These are phyloP conservation scores for Colletes gigas DNA, from an alignment of 1,140 invertebrate genomes.

Conservation along the genomic window DNA sequence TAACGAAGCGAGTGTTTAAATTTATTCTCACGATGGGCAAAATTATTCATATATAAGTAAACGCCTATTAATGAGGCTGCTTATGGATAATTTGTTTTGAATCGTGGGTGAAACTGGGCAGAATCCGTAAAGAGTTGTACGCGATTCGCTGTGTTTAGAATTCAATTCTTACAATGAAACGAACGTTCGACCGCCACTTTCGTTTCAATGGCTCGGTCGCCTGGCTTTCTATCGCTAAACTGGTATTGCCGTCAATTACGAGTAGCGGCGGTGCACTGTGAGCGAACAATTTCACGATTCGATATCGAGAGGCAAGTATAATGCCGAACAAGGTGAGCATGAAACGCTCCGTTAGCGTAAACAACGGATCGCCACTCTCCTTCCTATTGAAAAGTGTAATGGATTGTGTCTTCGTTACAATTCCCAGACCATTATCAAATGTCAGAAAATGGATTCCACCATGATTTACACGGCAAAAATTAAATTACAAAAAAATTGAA, in stretches of 20 bases:
- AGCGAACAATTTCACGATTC: constrained; percentile 25
- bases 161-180: constrained; percentile 29
- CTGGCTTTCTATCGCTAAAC: constrained; percentile 57
- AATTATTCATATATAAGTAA: background rate
- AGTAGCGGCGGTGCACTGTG: background rate
- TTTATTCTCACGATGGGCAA: background rate
- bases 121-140: background rate
- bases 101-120: constrained; percentile 2
- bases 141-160: constrained; percentile 5
- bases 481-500: no score
- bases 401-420: background rate
- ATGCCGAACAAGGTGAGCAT: constrained; percentile 26
- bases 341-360: constrained; percentile 3
- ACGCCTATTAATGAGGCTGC: background rate
- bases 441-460: no score
- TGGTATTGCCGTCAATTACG: constrained; percentile 38
- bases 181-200: constrained; percentile 42
- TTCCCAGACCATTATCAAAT: background rate
- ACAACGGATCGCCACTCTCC: constrained; percentile 8
- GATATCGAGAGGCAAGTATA: background rate
- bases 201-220: constrained; percentile 45
- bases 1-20: background rate
- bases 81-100: background rate
- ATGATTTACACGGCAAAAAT: no score
- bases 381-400: background rate